These are phyloP conservation scores for Eupithecia insigniata DNA, from an alignment of 2,888 invertebrate genomes.

Conservation along the genomic window DNA sequence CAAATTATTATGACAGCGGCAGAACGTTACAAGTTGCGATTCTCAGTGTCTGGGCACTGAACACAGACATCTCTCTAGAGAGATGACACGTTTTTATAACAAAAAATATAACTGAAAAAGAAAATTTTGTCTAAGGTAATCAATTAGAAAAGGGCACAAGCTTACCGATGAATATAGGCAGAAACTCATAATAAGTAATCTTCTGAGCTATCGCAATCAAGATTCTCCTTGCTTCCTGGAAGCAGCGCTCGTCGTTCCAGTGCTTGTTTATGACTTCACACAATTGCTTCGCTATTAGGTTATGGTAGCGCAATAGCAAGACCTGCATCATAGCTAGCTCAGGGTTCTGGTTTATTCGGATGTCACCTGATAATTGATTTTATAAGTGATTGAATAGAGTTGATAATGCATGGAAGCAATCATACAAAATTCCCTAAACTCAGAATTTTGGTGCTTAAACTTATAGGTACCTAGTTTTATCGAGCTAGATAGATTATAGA, in stretches of 20 bases:
- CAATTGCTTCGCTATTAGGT: conserved; percentile 31
- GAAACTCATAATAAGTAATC: conserved; percentile 71
- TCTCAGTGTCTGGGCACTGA: too few species aligned
- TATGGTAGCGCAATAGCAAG: conserved; percentile 31
- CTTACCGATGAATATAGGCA: conserved; percentile 51
- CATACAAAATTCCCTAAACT: background rate
- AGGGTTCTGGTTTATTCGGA: conserved; percentile 85
- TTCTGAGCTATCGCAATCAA: conserved; percentile 71
- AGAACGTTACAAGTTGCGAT: too few species aligned
- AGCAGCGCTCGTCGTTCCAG: conserved; percentile 73
- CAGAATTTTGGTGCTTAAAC: background rate
- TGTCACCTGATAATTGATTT: conserved; percentile 76
- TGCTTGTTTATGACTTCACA: conserved; percentile 64
- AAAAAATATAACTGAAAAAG: background rate
- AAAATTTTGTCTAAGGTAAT: background rate
- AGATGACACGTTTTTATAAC: background rate
- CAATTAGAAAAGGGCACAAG: background rate
- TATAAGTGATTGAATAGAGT: background rate
- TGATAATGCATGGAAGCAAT: background rate
- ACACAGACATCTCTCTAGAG: too few species aligned
- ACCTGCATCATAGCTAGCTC: conserved; percentile 85
- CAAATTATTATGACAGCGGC: too few species aligned
- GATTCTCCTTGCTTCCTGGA: conserved; percentile 68
- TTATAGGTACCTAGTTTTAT: background rate
- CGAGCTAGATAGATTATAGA: too few species aligned